Percentiles rank a stretch among this genome's conserved stretches.
Conservation (phyloP, 2,113 vertebrate genomes). For the Candoia aspera region DNA sequence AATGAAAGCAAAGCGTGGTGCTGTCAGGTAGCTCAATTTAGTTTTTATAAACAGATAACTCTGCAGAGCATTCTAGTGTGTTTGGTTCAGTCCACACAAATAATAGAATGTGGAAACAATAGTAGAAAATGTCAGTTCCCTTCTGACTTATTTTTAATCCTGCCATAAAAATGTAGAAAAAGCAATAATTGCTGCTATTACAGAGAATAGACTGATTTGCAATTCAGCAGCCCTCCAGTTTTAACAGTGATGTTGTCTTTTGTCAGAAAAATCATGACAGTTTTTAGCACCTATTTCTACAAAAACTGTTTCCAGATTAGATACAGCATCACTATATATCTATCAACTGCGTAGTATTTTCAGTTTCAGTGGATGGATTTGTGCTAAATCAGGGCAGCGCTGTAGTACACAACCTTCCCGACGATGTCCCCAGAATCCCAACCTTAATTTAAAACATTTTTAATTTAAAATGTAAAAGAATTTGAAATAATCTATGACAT, state of each 20-base stretch:
- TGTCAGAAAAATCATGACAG: slow-evolving; percentile 54
- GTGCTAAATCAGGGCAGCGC: not conserved
- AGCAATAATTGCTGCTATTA: slow-evolving; percentile 64
- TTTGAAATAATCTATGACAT: not conserved
- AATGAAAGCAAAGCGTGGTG: slow-evolving; percentile 49
- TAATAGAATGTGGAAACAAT: slow-evolving; percentile 30
- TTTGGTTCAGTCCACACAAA: slow-evolving; percentile 42
- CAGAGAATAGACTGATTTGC: slow-evolving; percentile 57
- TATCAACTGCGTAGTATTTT: not conserved
- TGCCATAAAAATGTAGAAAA: slow-evolving; percentile 51
- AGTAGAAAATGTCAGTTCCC: slow-evolving; percentile 40
- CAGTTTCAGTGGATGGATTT: not conserved
- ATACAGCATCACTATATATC: slow-evolving; percentile 1
- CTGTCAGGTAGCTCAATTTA: slow-evolving; percentile 42
- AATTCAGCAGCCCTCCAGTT: slow-evolving; percentile 58
- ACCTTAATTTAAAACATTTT: not conserved
- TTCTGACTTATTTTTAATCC: slow-evolving; percentile 55
- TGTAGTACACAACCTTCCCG: not conserved
- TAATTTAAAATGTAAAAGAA: not conserved
- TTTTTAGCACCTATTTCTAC: slow-evolving; percentile 52
- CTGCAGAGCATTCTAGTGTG: slow-evolving; percentile 37
- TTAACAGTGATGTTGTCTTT: slow-evolving; percentile 52
- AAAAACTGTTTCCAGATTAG: slow-evolving; percentile 13
- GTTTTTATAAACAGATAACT: slow-evolving; percentile 26
- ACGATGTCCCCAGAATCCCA: not conserved